Base-by-base conservation (phyloP, 1,140 invertebrate genomes). In the Batillaria attramentaria region DNA sequence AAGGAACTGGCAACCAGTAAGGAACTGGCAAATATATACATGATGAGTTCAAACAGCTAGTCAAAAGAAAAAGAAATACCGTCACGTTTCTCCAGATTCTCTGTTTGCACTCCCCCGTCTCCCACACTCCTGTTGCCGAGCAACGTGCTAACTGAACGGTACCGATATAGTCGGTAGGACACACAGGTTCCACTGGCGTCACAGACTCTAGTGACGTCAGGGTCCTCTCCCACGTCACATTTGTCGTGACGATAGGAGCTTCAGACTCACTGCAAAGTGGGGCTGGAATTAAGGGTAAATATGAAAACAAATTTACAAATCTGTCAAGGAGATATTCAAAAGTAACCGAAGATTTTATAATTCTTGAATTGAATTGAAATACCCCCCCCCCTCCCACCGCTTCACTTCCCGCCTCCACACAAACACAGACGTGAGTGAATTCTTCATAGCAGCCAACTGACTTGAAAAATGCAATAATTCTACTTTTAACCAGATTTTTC, bases 331-430 rank as follows among this genome's bases (percentile, higher is more conserved):
- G 8, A 16, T 16, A 65, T 24, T 16, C 10, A 65, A 20, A 8
- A 18, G 10, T 33, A 8, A 24, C 31, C 8, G 10, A 31, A 8
- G 62, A 20, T 31, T 65, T 8, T 8, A 8, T 8, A 8, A 8
- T 16, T 10, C 31, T 31, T 20, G 62, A 20, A 65, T 18, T 20
- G 18, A 65, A 10, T 65, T 31, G 10, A 28, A 20, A 65, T 65
- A 65, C 16, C 31, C 8, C 37, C 66, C 66, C 66, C n/a, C 66
- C 31, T 35, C 66, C 3, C 66, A 69, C 66, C 66, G 6, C 66
- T 20, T 10, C 33, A 35, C 66, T 10, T 35, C 66, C n/a, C 66
- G 35, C 8, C 6, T 37, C 8, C 66, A 69, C 37, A 16, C 66
- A 69, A n/a, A 35, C 4, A 37, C 66, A 68, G 16, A 35, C 33